These are phyloP conservation scores for Lasioglossum pauxillum DNA, from an alignment of 2,888 invertebrate species.

Conservation along the genomic window DNA sequence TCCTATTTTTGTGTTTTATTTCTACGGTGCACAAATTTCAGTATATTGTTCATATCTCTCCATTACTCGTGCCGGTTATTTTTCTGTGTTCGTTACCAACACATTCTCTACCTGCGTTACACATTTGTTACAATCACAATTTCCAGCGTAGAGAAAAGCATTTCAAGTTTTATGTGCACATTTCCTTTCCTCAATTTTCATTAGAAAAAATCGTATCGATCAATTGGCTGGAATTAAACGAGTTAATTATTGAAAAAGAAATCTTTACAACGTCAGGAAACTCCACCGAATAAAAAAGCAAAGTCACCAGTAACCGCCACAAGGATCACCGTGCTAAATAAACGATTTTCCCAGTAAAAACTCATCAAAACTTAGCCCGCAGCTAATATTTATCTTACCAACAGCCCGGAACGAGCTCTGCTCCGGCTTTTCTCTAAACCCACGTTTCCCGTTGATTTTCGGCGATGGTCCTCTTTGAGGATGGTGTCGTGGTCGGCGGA, in stretches of 20 bases:
- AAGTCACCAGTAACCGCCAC: neutral
- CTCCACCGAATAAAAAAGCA: neutral
- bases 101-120: no score
- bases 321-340: neutral
- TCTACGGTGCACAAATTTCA: no score
- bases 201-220: neutral
- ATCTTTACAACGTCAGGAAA: neutral
- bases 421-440: neutral
- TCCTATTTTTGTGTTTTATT: neutral
- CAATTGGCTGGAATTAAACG: neutral
- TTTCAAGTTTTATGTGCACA: no score
- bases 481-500: slow-evolving; percentile 11
- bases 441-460: neutral
- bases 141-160: no score
- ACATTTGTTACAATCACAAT: no score
- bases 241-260: neutral
- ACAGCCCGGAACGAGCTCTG: neutral
- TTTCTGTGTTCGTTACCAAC: no score
- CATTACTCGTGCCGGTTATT: no score
- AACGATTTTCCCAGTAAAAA: neutral
- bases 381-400: neutral
- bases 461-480: slow-evolving; percentile 4
- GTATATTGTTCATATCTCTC: no score
- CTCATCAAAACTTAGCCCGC: neutral
- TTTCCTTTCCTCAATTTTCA: neutral